phyloP scores from a whole-genome alignment of 2,113 vertebrate genomes.

The Phalacrocorax pelagicus region DNA sequence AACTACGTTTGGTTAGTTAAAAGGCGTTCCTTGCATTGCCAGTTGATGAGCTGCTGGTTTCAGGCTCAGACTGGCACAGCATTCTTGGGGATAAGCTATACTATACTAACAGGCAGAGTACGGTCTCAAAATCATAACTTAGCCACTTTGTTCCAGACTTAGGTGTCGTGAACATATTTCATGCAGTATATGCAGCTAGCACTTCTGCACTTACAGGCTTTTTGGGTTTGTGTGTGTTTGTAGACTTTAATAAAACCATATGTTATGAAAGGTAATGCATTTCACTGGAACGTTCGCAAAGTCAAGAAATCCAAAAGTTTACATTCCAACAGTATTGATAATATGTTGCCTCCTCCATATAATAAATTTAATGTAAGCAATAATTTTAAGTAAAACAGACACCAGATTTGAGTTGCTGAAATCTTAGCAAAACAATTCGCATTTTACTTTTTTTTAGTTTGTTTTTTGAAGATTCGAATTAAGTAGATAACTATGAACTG shows the following conservation, averaged over 20 bases:
- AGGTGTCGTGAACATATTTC: neutral
- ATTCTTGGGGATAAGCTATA: neutral
- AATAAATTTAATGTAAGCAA: neutral
- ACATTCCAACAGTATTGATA: neutral
- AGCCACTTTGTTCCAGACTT: accelerated
- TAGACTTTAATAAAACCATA: neutral
- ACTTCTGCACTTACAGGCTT: neutral
- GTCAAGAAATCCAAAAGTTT: neutral
- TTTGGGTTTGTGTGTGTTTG: neutral
- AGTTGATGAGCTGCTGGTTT: neutral
- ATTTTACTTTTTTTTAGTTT: neutral
- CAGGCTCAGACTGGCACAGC: neutral
- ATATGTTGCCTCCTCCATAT: neutral
- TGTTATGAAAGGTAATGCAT: neutral
- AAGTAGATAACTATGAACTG: neutral
- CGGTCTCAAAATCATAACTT: neutral
- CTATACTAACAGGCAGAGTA: neutral
- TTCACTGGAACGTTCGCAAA: neutral
- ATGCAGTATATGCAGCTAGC: neutral
- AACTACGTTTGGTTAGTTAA: neutral
- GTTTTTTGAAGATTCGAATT: neutral
- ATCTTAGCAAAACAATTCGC: neutral
- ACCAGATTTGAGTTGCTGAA: neutral
- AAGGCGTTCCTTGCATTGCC: accelerated
- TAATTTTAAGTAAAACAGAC: neutral